Evolutionary conservation across 2,888 invertebrate species (phyloP), one percentile per base, ranked within the genome.

Genomic region (Meganola albula): DNA sequence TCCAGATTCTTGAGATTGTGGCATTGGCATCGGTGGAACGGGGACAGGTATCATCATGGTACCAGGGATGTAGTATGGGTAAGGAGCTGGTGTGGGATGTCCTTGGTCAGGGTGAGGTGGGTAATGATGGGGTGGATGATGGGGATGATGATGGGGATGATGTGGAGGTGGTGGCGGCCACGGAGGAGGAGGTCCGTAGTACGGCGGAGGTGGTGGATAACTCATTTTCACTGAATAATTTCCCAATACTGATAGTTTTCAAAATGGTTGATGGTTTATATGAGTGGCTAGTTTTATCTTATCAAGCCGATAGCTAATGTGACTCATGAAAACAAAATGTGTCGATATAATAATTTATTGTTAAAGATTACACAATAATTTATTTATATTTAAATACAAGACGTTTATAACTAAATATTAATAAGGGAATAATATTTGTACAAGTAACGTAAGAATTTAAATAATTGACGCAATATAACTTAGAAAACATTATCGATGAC

Each of bases 1-100:
- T 11, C 30, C 11, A 13, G 31, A 9, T 8, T 37, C 24, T 10
- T 37, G 51, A 2, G 38, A 24, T 2, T 37, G 36, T 1, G 48
- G 48, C 7, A 35, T 45, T 6, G 55, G 65, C 31, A 53, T 37
- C 6, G 62, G 59, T 2, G 61, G 51, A 1, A 70, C 33, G 0
- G 75, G 70, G 0, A 72, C 61, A 0, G 78, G 79, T 1, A 80
- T 48, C 79, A 83, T 83, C 48, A 80, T 60, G 0, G 82, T 59
- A 1, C 74, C 76, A 1, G 80, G 80, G 0, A 77, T 47, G 50
- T 63, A 83, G 57, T 76, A 79, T 0, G 78, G 77, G 34, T 74
- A 73, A 0, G 69, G 61, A 2, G 45, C 51, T 3, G 38, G 52
- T 2, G 53, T 54, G 1, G 48, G 52, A 21, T 55, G 66, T 2